These are phyloP conservation scores for Harpalus rufipes DNA, from an alignment of 2,888 invertebrate genomes.

Conservation along the genomic window DNA sequence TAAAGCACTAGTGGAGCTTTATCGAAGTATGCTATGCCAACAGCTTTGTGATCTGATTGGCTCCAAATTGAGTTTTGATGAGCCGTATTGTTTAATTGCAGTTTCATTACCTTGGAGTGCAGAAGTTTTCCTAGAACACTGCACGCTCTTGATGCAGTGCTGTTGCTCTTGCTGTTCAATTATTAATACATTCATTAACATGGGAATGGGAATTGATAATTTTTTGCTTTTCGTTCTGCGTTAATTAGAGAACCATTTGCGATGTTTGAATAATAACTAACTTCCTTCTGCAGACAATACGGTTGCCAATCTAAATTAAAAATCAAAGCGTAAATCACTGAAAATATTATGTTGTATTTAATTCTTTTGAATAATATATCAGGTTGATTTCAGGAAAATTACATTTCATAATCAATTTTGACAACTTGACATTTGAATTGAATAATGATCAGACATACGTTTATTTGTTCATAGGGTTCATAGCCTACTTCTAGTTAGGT, in stretches of 20 bases:
- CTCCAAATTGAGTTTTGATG: conserved; percentile 60
- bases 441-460: no score
- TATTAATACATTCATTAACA: conserved; percentile 37
- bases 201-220: neutral
- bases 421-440: no score
- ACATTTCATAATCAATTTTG: no score
- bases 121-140: neutral
- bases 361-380: no score
- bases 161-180: conserved; percentile 3
- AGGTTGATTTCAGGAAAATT: no score
- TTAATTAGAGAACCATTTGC: neutral
- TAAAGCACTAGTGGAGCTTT: conserved; percentile 24
- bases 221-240: conserved; percentile 16
- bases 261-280: neutral
- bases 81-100: conserved; percentile 61
- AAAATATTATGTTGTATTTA: neutral
- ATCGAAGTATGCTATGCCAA: conserved; percentile 11
- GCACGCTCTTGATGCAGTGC: neutral
- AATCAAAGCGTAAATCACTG: neutral
- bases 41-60: conserved; percentile 54
- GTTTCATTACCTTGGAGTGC: conserved; percentile 37
- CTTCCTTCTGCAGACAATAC: neutral
- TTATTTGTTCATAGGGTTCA: no score
- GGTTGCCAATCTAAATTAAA: neutral
- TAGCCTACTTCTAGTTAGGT: no score